These are phyloP conservation scores for Andrena chrysosceles DNA, from an alignment of 2,888 invertebrate genomes.

Conservation along the genomic window DNA sequence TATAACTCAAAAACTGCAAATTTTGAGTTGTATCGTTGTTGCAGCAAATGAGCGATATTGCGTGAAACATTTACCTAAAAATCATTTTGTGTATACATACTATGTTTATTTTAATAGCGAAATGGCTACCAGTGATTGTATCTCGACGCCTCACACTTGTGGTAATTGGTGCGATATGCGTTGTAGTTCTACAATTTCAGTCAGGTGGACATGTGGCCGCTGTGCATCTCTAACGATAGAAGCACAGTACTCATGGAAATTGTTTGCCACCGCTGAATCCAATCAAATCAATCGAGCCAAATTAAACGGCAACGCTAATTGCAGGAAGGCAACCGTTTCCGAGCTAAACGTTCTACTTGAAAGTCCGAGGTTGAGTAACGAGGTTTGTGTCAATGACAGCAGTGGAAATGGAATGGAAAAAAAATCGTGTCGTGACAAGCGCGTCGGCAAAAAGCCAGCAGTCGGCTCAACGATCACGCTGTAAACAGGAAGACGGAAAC, in stretches of 20 bases:
- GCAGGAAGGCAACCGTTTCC: slow-evolving; percentile 29
- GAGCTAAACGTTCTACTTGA: slow-evolving; percentile 16
- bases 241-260: slow-evolving; percentile 28
- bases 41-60: no score
- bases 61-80: no score
- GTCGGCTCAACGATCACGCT: slow-evolving; percentile 32
- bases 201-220: no score
- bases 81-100: no score
- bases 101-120: no score
- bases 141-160: no score
- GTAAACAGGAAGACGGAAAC: slow-evolving; percentile 65
- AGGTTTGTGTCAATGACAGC: slow-evolving; percentile 53
- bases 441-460: slow-evolving; percentile 55
- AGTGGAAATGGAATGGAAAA: slow-evolving; percentile 8
- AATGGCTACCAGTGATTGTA: no score
- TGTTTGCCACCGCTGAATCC: slow-evolving; percentile 24
- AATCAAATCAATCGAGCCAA: slow-evolving; percentile 41
- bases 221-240: no score
- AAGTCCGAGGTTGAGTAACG: slow-evolving; percentile 51
- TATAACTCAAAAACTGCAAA: no score
- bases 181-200: no score
- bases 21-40: no score
- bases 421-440: slow-evolving; percentile 8
- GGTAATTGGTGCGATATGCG: no score
- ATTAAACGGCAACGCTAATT: slow-evolving; percentile 36